These are phyloP conservation scores for Motacilla alba DNA, from an alignment of 2,113 vertebrate species.

Conservation along the genomic window DNA sequence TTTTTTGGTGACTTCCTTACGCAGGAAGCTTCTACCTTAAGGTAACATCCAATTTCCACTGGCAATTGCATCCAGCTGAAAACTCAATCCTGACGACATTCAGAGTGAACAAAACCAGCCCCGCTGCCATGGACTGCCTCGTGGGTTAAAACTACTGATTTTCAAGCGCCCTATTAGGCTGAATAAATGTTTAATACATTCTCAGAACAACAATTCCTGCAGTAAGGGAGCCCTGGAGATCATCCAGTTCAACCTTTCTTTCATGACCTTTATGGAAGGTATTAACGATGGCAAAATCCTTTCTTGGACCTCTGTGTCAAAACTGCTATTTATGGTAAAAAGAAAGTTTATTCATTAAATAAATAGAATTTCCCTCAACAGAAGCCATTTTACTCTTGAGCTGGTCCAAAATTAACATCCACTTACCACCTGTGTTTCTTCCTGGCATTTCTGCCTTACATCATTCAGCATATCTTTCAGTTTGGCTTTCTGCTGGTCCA, in stretches of 20 bases:
- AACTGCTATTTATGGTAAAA: not conserved
- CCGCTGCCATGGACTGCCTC: not conserved
- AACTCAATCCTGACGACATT: not conserved
- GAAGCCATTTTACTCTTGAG: not conserved
- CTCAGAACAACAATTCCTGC: not conserved
- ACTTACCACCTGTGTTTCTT: constrained; percentile 94
- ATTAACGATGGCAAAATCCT: not conserved
- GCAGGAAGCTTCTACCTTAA: not conserved
- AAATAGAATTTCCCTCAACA: not conserved
- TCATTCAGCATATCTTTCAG: constrained; percentile 94
- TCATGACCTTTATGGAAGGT: not conserved
- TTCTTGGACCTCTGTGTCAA: not conserved
- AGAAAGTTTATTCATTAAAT: not conserved
- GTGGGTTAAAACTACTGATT: not conserved
- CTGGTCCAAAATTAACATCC: not conserved
- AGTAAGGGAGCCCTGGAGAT: not conserved
- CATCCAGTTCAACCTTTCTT: not conserved
- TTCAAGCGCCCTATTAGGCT: not conserved
- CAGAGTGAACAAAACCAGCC: not conserved
- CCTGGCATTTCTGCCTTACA: constrained; percentile 91
- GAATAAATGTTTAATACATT: not conserved
- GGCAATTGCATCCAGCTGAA: not conserved
- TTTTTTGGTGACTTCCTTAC: not conserved
- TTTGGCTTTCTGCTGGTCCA: constrained; percentile 97
- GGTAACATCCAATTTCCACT: not conserved